Evolutionary conservation across 1,140 invertebrate genomes (phyloP).

Genomic region (Steinernema feltiae): DNA sequence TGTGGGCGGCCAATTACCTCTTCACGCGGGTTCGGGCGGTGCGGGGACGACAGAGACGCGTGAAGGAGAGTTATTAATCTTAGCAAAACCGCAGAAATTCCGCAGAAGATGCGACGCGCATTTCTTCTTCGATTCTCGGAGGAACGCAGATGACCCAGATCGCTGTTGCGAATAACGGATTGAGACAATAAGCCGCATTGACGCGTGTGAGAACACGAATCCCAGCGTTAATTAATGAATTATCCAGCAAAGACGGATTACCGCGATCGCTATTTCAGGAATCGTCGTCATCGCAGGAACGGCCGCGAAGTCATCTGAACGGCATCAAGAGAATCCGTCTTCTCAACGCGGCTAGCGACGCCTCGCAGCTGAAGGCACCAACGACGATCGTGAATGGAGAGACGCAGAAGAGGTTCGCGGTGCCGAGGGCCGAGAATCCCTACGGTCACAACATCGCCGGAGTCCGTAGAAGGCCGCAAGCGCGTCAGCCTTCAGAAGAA

Average conservation of each 20-base stretch:
- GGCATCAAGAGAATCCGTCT: constrained; percentile 2
- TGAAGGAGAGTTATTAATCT: constrained; percentile 8
- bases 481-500: neutral
- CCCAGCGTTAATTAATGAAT: neutral
- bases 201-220: neutral
- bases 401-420: neutral
- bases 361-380: neutral
- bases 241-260: neutral
- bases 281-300: neutral
- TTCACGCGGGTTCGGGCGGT: too few species aligned
- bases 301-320: neutral
- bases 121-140: neutral
- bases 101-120: too few species aligned
- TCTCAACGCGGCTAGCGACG: neutral
- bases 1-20: constrained; percentile 3
- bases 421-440: neutral
- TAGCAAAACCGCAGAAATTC: constrained; percentile 2
- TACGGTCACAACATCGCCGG: constrained; percentile 3
- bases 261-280: neutral
- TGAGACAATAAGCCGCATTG: constrained; percentile 7
- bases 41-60: neutral
- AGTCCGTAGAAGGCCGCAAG: neutral
- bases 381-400: neutral
- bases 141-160: neutral
- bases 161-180: constrained; percentile 13